A percentile compares a stretch with the other conserved stretches of the same genome.
Evolutionary conservation across 2,797 vertebrate species (phyloP).

Genomic region (Oreortyx pictus): DNA sequence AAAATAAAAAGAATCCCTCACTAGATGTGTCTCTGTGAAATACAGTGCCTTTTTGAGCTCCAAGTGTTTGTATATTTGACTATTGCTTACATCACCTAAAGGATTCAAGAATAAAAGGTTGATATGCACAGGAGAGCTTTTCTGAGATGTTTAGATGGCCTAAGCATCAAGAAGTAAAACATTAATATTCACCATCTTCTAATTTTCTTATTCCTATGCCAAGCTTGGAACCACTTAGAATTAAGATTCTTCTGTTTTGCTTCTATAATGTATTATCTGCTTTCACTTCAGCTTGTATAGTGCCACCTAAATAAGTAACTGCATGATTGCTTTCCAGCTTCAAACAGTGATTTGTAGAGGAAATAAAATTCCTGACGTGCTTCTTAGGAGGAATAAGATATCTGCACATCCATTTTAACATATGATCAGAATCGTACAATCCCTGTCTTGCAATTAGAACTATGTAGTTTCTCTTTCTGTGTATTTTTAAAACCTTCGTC

Average conservation of each 20-base stretch:
- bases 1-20: neutral
- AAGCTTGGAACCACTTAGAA: conserved; percentile 21
- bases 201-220: conserved; percentile 57
- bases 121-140: neutral
- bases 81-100: conserved; percentile 28
- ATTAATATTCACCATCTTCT: conserved; percentile 37
- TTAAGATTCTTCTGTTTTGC: conserved; percentile 22
- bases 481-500: neutral
- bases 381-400: neutral
- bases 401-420: neutral
- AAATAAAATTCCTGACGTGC: neutral
- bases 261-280: conserved; percentile 6
- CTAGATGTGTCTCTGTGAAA: conserved; percentile 33
- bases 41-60: conserved; percentile 11
- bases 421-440: neutral
- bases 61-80: conserved; percentile 17
- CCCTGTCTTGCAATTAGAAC: neutral
- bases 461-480: neutral
- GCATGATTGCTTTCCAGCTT: conserved; percentile 17
- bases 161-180: too few species aligned
- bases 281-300: conserved; percentile 27
- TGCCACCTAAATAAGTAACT: conserved; percentile 24
- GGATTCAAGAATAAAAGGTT: conserved; percentile 29
- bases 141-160: neutral
- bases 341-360: neutral